A percentile compares a stretch with the other conserved stretches of the same genome.
phyloP scores from a whole-genome alignment of 2,113 vertebrate species.

The Podilymbus podiceps region DNA sequence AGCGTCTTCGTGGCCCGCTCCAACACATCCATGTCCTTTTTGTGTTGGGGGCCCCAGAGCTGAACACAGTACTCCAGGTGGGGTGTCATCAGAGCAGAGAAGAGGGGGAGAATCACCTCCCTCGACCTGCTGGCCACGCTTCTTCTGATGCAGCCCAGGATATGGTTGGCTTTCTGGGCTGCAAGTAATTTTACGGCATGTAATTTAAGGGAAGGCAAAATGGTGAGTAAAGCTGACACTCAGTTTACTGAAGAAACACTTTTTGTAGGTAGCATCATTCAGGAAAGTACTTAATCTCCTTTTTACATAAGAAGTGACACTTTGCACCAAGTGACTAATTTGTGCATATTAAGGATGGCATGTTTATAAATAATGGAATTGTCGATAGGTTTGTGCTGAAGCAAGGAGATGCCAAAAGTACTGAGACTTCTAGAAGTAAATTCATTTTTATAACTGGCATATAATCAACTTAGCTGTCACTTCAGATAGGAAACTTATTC shows the following conservation, averaged over 20 bases:
- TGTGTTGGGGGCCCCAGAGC: no score
- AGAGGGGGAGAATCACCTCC: no score
- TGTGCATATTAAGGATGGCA: constrained; percentile 73
- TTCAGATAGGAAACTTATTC: constrained; percentile 75
- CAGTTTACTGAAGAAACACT: neutral
- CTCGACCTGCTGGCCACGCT: no score
- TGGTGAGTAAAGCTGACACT: neutral
- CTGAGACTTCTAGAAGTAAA: constrained; percentile 69
- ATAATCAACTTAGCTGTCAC: constrained; percentile 81
- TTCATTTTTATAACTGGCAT: constrained; percentile 81
- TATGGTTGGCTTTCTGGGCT: no score
- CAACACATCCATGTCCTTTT: no score
- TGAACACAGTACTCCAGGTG: no score
- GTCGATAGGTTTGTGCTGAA: constrained; percentile 70
- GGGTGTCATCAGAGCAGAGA: no score
- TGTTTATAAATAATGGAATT: constrained; percentile 80
- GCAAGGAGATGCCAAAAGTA: constrained; percentile 69
- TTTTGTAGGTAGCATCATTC: constrained; percentile 29
- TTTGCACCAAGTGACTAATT: constrained; percentile 71
- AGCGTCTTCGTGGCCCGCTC: no score
- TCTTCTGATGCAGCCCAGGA: no score
- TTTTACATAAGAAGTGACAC: constrained; percentile 66
- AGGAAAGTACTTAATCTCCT: constrained; percentile 56
- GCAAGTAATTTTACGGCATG: no score
- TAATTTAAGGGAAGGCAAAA: neutral